phyloP scores from a whole-genome alignment of 2,113 vertebrate species.

The Astur gentilis region DNA sequence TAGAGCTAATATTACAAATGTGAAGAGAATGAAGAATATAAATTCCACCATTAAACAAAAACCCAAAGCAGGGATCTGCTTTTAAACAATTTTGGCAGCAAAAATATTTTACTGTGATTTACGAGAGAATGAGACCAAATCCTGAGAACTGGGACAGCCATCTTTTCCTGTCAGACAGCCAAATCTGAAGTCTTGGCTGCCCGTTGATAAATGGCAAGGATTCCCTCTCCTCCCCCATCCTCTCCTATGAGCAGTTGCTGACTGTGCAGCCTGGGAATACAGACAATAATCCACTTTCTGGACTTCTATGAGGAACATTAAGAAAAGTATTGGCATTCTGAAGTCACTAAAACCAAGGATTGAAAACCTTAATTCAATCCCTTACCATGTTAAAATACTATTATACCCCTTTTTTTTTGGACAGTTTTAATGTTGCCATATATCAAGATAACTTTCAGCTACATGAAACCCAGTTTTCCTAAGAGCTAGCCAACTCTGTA shows the following conservation, averaged over 20 bases:
- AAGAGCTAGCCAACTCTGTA: neutral
- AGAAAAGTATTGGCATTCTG: neutral
- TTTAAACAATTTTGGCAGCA: neutral
- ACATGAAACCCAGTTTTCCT: neutral
- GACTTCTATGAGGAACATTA: neutral
- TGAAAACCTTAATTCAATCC: neutral
- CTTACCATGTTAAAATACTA: neutral
- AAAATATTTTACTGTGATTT: neutral
- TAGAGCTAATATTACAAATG: neutral
- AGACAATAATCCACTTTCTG: neutral
- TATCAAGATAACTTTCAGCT: neutral
- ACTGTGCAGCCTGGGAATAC: neutral
- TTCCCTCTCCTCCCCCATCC: neutral
- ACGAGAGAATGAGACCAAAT: neutral
- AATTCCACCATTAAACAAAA: neutral
- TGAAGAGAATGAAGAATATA: neutral
- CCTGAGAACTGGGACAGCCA: neutral
- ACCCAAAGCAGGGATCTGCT: neutral
- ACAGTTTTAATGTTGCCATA: neutral
- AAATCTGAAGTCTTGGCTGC: neutral
- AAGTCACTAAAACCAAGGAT: neutral
- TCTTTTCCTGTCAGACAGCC: neutral
- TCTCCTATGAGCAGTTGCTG: neutral
- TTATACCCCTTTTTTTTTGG: too few relatives aligned
- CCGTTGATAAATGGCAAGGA: neutral